A percentile compares a stretch with the other conserved stretches of the same genome.
Conservation (phyloP, 2,888 invertebrate species). For the Amiota communis region DNA sequence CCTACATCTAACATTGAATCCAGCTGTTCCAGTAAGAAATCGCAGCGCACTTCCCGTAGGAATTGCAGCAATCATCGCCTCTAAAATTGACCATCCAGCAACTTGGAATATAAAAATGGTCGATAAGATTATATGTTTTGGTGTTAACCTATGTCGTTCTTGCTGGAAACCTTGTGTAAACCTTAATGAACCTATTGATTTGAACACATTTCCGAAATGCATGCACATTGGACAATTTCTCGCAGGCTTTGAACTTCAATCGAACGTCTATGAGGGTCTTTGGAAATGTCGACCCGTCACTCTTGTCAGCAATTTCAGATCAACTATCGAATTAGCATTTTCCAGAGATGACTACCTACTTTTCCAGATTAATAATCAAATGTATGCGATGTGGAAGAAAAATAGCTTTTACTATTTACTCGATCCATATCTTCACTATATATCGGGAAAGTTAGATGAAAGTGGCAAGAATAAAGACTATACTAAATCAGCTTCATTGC, state of each 20-base stretch:
- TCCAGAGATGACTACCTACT: conserved; percentile 57
- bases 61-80: conserved; percentile 60
- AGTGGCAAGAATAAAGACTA: background rate
- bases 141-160: conserved; percentile 63
- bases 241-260: conserved; percentile 52
- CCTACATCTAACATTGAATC: conserved; percentile 63
- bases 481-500: conserved; percentile 51
- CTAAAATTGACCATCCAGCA: conserved; percentile 70
- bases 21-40: conserved; percentile 59
- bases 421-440: conserved; percentile 69
- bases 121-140: conserved; percentile 68
- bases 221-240: conserved; percentile 68
- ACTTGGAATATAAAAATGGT: conserved; percentile 66
- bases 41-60: conserved; percentile 68
- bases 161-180: conserved; percentile 64
- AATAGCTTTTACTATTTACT: conserved; percentile 65
- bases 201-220: conserved; percentile 62
- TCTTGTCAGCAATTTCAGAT: conserved; percentile 58
- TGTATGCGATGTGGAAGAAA: conserved; percentile 69
- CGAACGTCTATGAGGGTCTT: conserved; percentile 55
- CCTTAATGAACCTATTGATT: conserved; percentile 52
- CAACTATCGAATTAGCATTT: conserved; percentile 56
- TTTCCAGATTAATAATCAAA: conserved; percentile 67
- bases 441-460: conserved; percentile 53
- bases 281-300: conserved; percentile 70